Evolutionary conservation across 2,888 invertebrate genomes (phyloP).

Genomic region (Tipula vernalis): DNA sequence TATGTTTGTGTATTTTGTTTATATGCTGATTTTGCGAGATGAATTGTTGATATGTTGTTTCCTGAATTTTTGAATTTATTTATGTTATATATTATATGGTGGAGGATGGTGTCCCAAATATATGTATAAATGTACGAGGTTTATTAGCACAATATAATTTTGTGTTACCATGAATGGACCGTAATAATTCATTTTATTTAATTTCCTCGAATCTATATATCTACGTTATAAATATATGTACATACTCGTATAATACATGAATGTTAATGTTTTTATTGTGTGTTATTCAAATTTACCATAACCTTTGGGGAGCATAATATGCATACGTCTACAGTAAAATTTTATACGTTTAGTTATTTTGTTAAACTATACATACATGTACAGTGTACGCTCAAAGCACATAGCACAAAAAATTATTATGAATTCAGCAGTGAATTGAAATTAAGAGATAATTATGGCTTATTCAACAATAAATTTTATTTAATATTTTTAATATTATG

Average conservation of each 20-base stretch:
- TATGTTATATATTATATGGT: not conserved
- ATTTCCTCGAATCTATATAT: not conserved
- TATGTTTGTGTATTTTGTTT: not conserved
- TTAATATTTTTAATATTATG: too few species aligned
- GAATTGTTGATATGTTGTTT: not conserved
- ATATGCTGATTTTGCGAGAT: not conserved
- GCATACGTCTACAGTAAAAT: not conserved
- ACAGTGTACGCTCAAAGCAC: too few species aligned
- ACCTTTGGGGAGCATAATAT: not conserved
- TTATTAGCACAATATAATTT: not conserved
- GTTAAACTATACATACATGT: not conserved
- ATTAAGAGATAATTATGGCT: not conserved
- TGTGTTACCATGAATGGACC: not conserved
- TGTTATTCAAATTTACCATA: not conserved
- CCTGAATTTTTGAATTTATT: not conserved
- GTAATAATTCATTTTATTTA: not conserved
- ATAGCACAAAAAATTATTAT: not conserved
- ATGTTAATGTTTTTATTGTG: not conserved
- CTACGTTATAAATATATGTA: not conserved
- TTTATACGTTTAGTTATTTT: not conserved
- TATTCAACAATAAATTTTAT: not conserved
- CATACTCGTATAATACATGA: not conserved
- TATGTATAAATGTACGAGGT: too few species aligned
- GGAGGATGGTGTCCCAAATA: not conserved
- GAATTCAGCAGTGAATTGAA: not conserved